Conservation (phyloP, 2,113 vertebrate species). For the Channa maculata region DNA sequence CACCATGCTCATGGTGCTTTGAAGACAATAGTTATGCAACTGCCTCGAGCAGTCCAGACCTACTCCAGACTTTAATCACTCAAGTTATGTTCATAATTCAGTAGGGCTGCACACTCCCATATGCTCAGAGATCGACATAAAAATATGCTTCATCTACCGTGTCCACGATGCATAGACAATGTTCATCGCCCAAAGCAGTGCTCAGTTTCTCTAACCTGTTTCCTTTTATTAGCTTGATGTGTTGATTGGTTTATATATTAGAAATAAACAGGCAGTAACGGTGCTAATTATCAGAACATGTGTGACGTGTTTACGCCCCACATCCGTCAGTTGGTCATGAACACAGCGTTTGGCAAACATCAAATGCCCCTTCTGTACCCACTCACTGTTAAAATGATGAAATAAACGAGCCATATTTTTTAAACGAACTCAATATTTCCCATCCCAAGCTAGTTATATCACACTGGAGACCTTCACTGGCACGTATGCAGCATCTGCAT, state of each 20-base stretch:
- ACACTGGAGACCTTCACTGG: constrained; percentile 29
- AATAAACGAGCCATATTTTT: constrained; percentile 44
- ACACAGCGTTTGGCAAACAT: constrained; percentile 42
- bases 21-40: constrained; percentile 45
- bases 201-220: constrained; percentile 44
- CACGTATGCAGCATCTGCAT: constrained; percentile 57
- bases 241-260: constrained; percentile 57
- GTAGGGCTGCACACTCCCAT: constrained; percentile 47
- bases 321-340: constrained; percentile 29
- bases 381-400: constrained; percentile 44
- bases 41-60: constrained; percentile 39
- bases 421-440: constrained; percentile 42
- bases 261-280: constrained; percentile 58
- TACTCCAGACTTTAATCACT: constrained; percentile 46
- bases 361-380: constrained; percentile 30
- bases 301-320: constrained; percentile 46
- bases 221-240: constrained; percentile 60
- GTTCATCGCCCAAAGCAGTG: constrained; percentile 38
- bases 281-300: constrained; percentile 67
- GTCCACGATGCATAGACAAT: constrained; percentile 31
- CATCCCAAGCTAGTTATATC: constrained; percentile 25
- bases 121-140: constrained; percentile 58
- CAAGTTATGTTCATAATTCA: constrained; percentile 65
- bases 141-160: constrained; percentile 29
- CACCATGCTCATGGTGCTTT: constrained; percentile 9